Base-by-base conservation (phyloP, 2,888 invertebrate species). In the Aphidius colemani region DNA sequence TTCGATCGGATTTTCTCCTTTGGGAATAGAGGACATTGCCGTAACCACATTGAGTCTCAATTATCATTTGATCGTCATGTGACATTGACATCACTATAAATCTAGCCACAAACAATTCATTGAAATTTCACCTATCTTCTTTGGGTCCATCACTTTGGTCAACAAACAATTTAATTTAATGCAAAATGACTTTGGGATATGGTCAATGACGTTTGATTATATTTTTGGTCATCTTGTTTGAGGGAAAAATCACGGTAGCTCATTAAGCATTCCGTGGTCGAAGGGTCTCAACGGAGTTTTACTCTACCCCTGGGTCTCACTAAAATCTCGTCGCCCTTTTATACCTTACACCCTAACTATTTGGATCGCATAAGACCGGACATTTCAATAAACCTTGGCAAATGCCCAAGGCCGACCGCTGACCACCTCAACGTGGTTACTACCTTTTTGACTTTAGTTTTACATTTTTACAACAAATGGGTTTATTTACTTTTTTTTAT, bases 331-430 rank as follows among this genome's bases (percentile, higher is more conserved):
- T 55, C 60, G 66, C 64, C 70, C 69, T 70, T 71, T 69, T 67
- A 70, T 30, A 30, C 30, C 30, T 30, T 30, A 61, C 61, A 60
- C 69, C 68, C 69, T 70, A 74, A 74, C 70, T 70, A 71, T 69
- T 65, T 67, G 71, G 71, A 70, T 64, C 68, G 71, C 65, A 75
- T 74, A 77, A 77, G 78, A 77, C 77, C 78, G 77, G 77, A 81
- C 80, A 78, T 80, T 81, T 81, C 81, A 81, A 81, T 81, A 79
- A 80, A 77, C 74, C 76, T 65, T 67, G 69, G 75, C 71, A 71
- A 70, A 69, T 70, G 65, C 63, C 64, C 68, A 61, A 66, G 66
- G 66, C 66, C 70, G 66, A 66, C 30, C 30, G 30, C 30, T 30
- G 13, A 55, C n/a, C 18, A 55, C 9, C 13, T 53, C 8, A 30